Base-by-base conservation (phyloP, 2,797 vertebrate species). In the Tangara arthus region DNA sequence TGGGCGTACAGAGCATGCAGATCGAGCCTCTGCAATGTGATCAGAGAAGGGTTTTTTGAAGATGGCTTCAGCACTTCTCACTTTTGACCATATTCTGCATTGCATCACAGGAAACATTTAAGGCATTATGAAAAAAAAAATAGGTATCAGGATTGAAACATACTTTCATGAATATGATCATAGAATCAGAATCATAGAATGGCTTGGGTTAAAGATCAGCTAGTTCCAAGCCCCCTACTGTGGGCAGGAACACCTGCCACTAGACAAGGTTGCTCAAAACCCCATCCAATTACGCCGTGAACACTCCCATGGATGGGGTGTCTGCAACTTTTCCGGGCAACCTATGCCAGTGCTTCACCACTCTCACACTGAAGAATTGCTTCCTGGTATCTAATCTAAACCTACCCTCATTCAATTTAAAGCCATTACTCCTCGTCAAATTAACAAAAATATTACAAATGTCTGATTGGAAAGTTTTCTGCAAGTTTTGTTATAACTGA, bases 261-360 rank as follows among this genome's bases (percentile, higher is more conserved):
- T 8, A 39, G 24, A 34, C 2, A 12, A 34, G 21, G 15, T 11
- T 57, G 6, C 24, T 34, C 71, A 46, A 52, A 89, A 15, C 8
- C 13, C 17, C 28, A 23, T 27, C n/a, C 21, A 46, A 4, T 37
- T 20, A 24, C 27, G 12, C 26, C 44, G 35, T 65, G 39, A 41
- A 46, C 28, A 46, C 18, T 59, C 30, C 46, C 34, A 46, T 1
- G 2, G 10, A 27, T 5, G 3, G 10, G 2, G 3, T 20, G 11
- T 41, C 34, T 64, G 39, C 15, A 59, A 20, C 13, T 46, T 52
- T 50, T 23, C 30, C 52, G 52, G 34, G 17, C 18, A 46, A 32
- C 18, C 11, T 35, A 3, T 78, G 44, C 28, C 44, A 22, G 16
- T 57, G 15, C 12, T 34, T 78, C 34, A 24, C 17, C 34, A 23